phyloP scores from a whole-genome alignment of 2,113 vertebrate species.

The Colaptes auratus region DNA sequence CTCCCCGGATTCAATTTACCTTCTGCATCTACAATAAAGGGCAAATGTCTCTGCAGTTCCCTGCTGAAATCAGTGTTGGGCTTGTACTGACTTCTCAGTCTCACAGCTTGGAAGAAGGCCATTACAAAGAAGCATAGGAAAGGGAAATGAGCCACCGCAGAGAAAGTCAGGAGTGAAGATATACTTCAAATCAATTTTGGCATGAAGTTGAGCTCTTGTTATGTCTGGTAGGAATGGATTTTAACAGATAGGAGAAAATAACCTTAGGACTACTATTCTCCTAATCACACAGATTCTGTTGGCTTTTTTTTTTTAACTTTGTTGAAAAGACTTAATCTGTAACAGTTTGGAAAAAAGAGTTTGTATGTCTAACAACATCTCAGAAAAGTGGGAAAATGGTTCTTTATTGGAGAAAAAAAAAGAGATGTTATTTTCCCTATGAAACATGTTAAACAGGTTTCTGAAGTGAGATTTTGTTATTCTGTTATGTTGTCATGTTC shows the following conservation, averaged over 20 bases:
- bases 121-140: constrained; percentile 37
- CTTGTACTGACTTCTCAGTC: constrained; percentile 38
- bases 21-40: constrained; percentile 68
- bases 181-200: constrained; percentile 62
- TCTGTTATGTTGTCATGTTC: neutral
- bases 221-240: constrained; percentile 25
- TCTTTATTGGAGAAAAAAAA: neutral
- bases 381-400: neutral
- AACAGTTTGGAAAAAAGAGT: neutral
- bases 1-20: constrained; percentile 34
- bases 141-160: constrained; percentile 48
- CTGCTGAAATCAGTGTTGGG: constrained; percentile 56
- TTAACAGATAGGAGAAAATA: constrained; percentile 48
- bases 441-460: neutral
- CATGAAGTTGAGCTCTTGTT: constrained; percentile 55
- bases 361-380: neutral
- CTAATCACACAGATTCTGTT: neutral
- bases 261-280: neutral
- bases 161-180: constrained; percentile 60
- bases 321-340: neutral
- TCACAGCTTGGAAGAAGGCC: constrained; percentile 62
- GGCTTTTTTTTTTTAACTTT: neutral
- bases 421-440: neutral
- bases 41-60: constrained; percentile 62
- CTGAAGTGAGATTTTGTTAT: neutral